Conservation (phyloP, 2,797 vertebrate species). For the Scleropages formosus region DNA sequence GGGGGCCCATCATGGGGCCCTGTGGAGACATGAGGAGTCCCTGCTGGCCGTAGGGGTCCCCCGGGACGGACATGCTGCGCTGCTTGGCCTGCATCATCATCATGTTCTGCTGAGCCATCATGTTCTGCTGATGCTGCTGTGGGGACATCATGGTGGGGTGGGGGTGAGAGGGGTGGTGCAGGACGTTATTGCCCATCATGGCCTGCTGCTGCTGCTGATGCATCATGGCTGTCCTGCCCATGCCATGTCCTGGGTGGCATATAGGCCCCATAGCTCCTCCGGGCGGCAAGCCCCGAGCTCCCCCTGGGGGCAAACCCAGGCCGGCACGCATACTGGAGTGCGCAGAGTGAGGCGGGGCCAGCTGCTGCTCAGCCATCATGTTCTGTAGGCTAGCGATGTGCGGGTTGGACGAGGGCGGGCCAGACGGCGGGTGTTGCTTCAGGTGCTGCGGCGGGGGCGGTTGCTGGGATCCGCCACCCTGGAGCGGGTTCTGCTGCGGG, state of each 20-base stretch:
- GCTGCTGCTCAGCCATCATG: slow-evolving; percentile 95
- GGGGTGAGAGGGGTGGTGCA: slow-evolving; percentile 68
- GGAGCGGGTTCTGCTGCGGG: slow-evolving; percentile 62
- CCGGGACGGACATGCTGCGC: slow-evolving; percentile 80
- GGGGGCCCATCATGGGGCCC: slow-evolving; percentile 86
- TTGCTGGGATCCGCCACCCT: slow-evolving; percentile 65
- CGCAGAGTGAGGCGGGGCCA: slow-evolving; percentile 60
- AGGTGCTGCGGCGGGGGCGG: slow-evolving; percentile 82
- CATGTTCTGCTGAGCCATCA: slow-evolving; percentile 94
- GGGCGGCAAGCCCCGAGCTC: slow-evolving; percentile 60
- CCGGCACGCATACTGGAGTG: slow-evolving; percentile 74
- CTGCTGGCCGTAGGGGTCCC: slow-evolving; percentile 86
- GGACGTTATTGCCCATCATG: slow-evolving; percentile 82
- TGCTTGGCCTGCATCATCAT: slow-evolving; percentile 98
- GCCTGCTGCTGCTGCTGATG: slow-evolving; percentile 73
- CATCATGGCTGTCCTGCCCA: slow-evolving; percentile 90
- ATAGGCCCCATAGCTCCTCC: slow-evolving; percentile 72
- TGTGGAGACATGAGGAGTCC: slow-evolving; percentile 86
- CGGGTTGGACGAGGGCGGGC: slow-evolving; percentile 80
- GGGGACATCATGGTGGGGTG: slow-evolving; percentile 78
- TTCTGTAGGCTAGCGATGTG: slow-evolving; percentile 89
- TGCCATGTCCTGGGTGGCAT: slow-evolving; percentile 88
- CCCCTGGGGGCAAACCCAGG: slow-evolving; percentile 65
- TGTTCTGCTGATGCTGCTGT: slow-evolving; percentile 85
- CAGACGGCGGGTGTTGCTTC: slow-evolving; percentile 80